phyloP scores from a whole-genome alignment of 2,797 vertebrate species.

The Falco naumanni region DNA sequence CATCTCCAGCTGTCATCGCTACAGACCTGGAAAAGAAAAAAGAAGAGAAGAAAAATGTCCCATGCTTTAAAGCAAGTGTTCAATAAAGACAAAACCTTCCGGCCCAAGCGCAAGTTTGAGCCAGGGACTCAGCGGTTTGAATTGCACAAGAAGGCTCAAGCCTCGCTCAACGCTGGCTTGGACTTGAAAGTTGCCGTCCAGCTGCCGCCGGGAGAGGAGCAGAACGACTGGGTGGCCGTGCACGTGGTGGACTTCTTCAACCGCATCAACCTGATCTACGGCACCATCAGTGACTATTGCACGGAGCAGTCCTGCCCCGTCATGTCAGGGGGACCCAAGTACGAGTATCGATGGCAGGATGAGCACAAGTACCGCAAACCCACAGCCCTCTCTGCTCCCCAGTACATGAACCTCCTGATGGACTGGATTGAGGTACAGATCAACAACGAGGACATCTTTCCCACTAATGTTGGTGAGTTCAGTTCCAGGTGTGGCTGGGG shows the following conservation, averaged over 20 bases:
- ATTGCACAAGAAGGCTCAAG: conserved; percentile 95
- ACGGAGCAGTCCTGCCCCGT: conserved; percentile 90
- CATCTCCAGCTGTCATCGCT: not conserved
- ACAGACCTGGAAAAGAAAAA: not conserved
- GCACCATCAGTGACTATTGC: conserved; percentile 94
- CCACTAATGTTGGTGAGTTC: conserved; percentile 90
- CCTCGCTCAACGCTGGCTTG: conserved; percentile 91
- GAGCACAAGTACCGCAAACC: conserved; percentile 90
- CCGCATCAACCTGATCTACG: conserved; percentile 97
- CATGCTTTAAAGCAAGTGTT: conserved; percentile 93
- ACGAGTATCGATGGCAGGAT: conserved; percentile 96
- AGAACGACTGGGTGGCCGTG: conserved; percentile 95
- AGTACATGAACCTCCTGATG: conserved; percentile 97
- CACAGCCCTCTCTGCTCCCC: conserved; percentile 88
- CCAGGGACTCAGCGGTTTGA: conserved; percentile 94
- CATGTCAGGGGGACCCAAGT: conserved; percentile 95
- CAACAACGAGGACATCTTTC: conserved; percentile 95
- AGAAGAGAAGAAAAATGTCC: conserved; percentile 79
- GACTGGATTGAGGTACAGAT: conserved; percentile 97
- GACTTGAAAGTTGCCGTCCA: conserved; percentile 92
- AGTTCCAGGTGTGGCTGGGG: accelerated
- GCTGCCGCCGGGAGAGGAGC: conserved; percentile 89
- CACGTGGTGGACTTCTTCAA: conserved; percentile 98
- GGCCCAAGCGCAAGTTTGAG: conserved; percentile 97
- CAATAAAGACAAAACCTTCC: conserved; percentile 97